Evolutionary conservation across 2,888 invertebrate species (phyloP).

Genomic region (Drosophila limbata): DNA sequence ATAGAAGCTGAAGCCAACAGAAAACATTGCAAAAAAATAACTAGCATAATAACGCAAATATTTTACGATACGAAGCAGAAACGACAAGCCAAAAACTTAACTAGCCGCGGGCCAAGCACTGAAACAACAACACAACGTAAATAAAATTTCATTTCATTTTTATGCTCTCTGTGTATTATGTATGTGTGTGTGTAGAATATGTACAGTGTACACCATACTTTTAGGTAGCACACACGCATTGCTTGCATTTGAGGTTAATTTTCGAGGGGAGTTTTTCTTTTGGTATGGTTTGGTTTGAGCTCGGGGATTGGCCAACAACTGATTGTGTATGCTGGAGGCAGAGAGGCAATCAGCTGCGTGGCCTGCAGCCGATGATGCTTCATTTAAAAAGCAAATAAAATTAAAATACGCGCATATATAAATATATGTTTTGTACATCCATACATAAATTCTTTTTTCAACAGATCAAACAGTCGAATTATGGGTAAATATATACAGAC

Average conservation of each 20-base stretch:
- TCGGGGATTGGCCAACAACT: conserved; percentile 59
- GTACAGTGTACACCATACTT: conserved; percentile 34
- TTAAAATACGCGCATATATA: conserved; percentile 75
- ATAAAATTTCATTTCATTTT: conserved; percentile 71
- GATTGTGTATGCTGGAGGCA: conserved; percentile 69
- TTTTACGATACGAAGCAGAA: conserved; percentile 68
- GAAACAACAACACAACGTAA: conserved; percentile 68
- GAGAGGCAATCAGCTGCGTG: conserved; percentile 72
- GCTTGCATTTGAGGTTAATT: conserved; percentile 79
- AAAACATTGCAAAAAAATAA: conserved; percentile 65
- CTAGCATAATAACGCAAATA: conserved; percentile 81
- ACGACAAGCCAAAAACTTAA: conserved; percentile 79
- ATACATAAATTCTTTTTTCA: conserved; percentile 30
- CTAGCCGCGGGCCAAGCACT: conserved; percentile 71
- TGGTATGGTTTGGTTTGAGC: neutral
- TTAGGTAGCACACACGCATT: conserved; percentile 65
- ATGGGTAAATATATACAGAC: conserved; percentile 48
- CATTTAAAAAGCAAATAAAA: conserved; percentile 81
- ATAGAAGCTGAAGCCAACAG: conserved; percentile 8
- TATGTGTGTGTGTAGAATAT: neutral
- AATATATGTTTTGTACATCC: conserved; percentile 7
- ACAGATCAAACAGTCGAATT: conserved; percentile 64
- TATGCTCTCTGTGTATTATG: conserved; percentile 33
- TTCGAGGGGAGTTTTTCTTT: conserved; percentile 27
- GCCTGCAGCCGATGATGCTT: conserved; percentile 68